Evolutionary conservation across 2,888 invertebrate species (phyloP).

Genomic region (Pantelozetes paolii): DNA sequence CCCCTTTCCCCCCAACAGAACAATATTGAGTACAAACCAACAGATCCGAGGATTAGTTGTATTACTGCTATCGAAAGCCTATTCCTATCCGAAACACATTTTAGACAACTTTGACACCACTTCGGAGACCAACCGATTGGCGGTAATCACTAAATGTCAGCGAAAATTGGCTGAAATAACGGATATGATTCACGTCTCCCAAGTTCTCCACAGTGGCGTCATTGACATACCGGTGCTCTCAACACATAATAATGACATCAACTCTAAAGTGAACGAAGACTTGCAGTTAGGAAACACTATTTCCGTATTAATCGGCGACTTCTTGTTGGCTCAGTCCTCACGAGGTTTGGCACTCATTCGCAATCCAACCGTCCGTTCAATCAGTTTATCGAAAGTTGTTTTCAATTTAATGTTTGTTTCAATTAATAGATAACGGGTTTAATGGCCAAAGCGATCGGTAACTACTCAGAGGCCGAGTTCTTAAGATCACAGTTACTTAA

Average conservation of each 20-base stretch:
- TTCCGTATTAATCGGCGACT: constrained; percentile 30
- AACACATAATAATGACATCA: neutral
- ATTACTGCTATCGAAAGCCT: constrained; percentile 1
- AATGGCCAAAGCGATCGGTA: neutral
- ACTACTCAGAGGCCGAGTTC: constrained; percentile 17
- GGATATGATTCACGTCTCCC: constrained; percentile 35
- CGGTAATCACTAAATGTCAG: neutral
- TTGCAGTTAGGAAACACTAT: constrained; percentile 23
- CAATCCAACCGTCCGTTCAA: neutral
- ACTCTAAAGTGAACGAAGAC: neutral
- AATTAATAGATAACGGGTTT: constrained; percentile 15
- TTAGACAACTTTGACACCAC: constrained; percentile 16
- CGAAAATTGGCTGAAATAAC: constrained; percentile 32
- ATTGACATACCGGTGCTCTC: neutral
- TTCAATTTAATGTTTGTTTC: neutral
- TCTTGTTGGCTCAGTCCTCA: constrained; percentile 12
- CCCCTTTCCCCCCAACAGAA: too few relatives aligned
- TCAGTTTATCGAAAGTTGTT: neutral
- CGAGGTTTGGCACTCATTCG: constrained; percentile 18
- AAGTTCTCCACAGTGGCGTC: constrained; percentile 18
- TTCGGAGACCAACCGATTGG: neutral
- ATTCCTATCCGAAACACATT: neutral
- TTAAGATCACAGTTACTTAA: neutral
- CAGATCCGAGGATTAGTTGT: constrained; percentile 18
- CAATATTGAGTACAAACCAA: constrained; percentile 20